Evolutionary conservation across 2,113 vertebrate species (phyloP).

Genomic region (Pungitius pungitius): DNA sequence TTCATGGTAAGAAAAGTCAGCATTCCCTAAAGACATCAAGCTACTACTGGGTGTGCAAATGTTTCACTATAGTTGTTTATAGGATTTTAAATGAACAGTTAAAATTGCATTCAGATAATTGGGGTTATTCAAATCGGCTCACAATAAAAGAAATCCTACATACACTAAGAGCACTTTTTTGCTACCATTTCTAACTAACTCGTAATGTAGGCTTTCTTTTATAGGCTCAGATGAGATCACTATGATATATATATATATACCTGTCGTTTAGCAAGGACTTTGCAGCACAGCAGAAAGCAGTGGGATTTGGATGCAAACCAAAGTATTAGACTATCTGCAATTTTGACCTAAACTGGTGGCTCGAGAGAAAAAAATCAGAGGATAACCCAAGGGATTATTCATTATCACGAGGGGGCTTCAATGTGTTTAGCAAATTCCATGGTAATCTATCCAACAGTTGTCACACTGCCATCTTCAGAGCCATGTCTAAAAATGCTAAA

Average conservation of each 20-base stretch:
- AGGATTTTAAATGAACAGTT: not conserved
- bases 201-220: not conserved
- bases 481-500: not conserved
- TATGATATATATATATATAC: too few species aligned
- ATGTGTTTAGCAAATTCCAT: not conserved
- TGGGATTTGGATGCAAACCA: not conserved
- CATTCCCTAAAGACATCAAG: conserved; percentile 7
- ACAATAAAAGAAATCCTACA: not conserved
- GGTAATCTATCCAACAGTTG: not conserved
- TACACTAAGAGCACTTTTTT: not conserved
- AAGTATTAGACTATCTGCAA: not conserved
- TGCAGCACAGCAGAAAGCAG: not conserved
- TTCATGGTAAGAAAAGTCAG: conserved; percentile 10
- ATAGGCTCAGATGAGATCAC: not conserved
- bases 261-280: too few species aligned
- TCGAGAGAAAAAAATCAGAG: not conserved
- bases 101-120: not conserved
- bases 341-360: not conserved
- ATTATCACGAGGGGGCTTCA: not conserved
- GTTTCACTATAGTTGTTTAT: not conserved
- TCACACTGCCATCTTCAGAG: not conserved
- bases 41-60: not conserved
- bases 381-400: not conserved
- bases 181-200: not conserved
- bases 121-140: not conserved